These are phyloP conservation scores for Diarsia brunnea DNA, from an alignment of 2,888 invertebrate genomes.

Conservation along the genomic window DNA sequence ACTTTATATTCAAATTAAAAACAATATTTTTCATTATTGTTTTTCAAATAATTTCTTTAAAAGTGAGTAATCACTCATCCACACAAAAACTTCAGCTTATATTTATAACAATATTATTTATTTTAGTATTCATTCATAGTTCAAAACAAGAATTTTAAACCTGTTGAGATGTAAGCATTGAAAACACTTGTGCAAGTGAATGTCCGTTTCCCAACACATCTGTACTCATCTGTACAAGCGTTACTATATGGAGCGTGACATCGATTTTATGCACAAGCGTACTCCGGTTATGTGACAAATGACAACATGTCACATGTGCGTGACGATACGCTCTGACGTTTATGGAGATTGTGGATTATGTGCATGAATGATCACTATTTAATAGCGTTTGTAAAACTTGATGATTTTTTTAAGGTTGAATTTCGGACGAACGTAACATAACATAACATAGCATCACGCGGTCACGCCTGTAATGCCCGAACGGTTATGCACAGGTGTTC, in stretches of 20 bases:
- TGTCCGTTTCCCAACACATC: slow-evolving; percentile 67
- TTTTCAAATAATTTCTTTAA: background rate
- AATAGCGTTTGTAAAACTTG: background rate
- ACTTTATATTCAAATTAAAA: background rate
- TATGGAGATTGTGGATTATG: slow-evolving; percentile 26
- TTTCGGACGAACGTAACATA: no score
- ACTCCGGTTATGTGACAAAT: slow-evolving; percentile 66
- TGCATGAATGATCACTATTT: background rate
- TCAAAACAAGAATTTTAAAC: slow-evolving; percentile 8
- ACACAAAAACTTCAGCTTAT: no score
- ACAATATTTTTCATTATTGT: background rate
- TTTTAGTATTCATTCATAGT: background rate
- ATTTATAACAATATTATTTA: background rate
- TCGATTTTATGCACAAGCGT: slow-evolving; percentile 73
- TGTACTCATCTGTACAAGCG: slow-evolving; percentile 65
- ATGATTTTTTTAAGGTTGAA: no score
- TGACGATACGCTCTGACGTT: slow-evolving; percentile 39
- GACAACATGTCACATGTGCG: slow-evolving; percentile 44
- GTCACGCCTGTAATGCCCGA: no score
- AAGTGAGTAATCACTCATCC: no score
- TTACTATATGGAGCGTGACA: slow-evolving; percentile 81
- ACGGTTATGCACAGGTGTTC: no score
- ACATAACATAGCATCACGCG: no score
- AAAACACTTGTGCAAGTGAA: slow-evolving; percentile 49
- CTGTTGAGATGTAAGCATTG: background rate